Base-by-base conservation (phyloP, 2,888 invertebrate species). In the Orthonychiurus folsomi region DNA sequence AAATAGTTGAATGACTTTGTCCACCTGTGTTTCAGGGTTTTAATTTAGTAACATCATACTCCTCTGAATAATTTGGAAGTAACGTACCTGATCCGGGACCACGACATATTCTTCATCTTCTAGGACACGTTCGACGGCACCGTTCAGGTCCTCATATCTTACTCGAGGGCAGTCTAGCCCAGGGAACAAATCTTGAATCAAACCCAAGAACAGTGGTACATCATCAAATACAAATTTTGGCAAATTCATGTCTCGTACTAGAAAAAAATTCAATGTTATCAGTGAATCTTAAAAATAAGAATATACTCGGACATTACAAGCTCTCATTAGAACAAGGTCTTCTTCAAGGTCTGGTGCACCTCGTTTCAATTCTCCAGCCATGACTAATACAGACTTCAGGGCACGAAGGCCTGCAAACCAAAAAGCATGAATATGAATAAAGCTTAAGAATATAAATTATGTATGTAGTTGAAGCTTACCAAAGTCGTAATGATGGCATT, bases 401-500 rank as follows among this genome's bases (percentile, higher is more conserved):
- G 93, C 93, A 61, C 93, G 82, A 69, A 94, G 79, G 15, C 21
- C 52, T 20, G 21, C n/a, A 52, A n/a, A 52, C 9, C n/a, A n/a
- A 52, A 52, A 52, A 47, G 15, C 47, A 47, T 47, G 12, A 47
- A 15, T n/a, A n/a, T n/a, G n/a, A n/a, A n/a, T n/a, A 47, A 12
- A 12, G 47, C 47, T 9, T 12, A 15, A 20, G 21, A 52, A 5
- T n/a, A 20, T 52, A 52, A 52, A 92, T 84, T 21, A 94, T 79
- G 1, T 93, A 92, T 0, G 93, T 87, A 70, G 92, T 94, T n/a
- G 94, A 79, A 2, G 82, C 69, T 94, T 78, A 0, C 94, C 93
- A 85, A 93, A 94, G 77, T 94, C 93, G 77, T 94, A 94, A 76
- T 94, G 94, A 23, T 86, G 87, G 76, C 94, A 93, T 75, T 93